phyloP scores from a whole-genome alignment of 2,113 vertebrate species.

The Rhynchopsitta pachyrhyncha region DNA sequence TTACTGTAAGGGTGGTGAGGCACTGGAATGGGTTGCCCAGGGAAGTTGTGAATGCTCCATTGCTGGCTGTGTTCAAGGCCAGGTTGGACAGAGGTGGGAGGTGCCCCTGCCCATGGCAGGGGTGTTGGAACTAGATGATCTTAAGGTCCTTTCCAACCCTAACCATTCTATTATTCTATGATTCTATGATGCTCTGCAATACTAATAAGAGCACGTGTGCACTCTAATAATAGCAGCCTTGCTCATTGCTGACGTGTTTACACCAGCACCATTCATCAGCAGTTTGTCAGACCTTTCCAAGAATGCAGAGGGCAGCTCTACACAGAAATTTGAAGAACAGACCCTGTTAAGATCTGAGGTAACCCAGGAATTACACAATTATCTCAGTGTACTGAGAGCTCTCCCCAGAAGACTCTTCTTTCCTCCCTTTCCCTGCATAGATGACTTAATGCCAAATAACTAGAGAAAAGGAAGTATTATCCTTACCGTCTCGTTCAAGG shows the following conservation, averaged over 20 bases:
- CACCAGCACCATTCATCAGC: neutral
- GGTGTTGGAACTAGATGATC: too few species aligned
- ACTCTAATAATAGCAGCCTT: neutral
- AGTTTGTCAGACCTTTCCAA: neutral
- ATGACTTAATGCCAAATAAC: neutral
- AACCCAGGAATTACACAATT: neutral
- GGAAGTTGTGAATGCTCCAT: too few species aligned
- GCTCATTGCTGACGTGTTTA: neutral
- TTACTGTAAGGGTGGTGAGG: too few species aligned
- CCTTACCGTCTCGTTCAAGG: conserved; percentile 70
- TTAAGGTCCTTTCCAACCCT: too few species aligned
- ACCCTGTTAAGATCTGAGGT: neutral
- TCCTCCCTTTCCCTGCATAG: neutral
- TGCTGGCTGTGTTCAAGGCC: too few species aligned
- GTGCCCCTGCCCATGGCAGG: too few species aligned
- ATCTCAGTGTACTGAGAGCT: neutral
- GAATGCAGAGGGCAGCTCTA: neutral
- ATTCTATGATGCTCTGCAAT: neutral
- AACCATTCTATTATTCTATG: too few species aligned
- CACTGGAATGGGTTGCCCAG: too few species aligned
- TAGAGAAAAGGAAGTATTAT: neutral
- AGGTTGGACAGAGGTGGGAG: too few species aligned
- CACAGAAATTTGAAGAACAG: neutral
- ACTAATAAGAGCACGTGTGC: neutral
- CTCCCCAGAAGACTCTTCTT: neutral